phyloP scores from a whole-genome alignment of 2,888 invertebrate genomes.

The Drosophila nr. fundita region DNA sequence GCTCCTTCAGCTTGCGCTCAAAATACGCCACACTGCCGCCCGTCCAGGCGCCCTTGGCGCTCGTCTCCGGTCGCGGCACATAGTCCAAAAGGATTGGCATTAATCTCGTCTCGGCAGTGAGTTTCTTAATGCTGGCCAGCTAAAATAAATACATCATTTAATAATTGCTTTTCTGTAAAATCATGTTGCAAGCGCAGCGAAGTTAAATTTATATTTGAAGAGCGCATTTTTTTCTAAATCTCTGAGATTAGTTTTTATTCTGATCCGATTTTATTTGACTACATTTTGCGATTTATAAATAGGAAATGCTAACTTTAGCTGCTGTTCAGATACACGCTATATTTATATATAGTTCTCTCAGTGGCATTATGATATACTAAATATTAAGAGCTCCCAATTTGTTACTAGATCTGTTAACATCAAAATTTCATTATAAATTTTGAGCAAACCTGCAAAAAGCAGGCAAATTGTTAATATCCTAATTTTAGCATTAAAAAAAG shows the following conservation, averaged over 20 bases:
- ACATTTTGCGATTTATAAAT: not conserved
- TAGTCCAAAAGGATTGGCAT: conserved; percentile 87
- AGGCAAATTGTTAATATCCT: not conserved
- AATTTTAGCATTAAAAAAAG: not conserved
- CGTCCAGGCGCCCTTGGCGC: conserved; percentile 85
- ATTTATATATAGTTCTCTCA: not conserved
- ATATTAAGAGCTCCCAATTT: not conserved
- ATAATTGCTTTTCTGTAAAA: not conserved
- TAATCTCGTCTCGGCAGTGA: conserved; percentile 85
- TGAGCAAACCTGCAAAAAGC: not conserved
- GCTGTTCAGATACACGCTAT: not conserved
- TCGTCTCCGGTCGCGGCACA: conserved; percentile 85
- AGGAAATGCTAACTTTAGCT: not conserved
- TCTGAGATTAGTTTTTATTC: too few species aligned
- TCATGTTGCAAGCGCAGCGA: not conserved
- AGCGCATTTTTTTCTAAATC: not conserved
- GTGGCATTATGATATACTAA: not conserved
- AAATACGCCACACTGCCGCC: conserved; percentile 86
- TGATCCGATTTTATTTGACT: not conserved
- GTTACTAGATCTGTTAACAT: not conserved
- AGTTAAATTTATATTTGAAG: not conserved
- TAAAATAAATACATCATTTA: conserved; percentile 76
- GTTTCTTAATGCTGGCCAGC: conserved; percentile 88
- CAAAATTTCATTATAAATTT: not conserved
- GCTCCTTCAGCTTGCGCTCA: conserved; percentile 82